Evolutionary conservation across 1,140 invertebrate genomes (phyloP).

Genomic region (Magallana gigas): DNA sequence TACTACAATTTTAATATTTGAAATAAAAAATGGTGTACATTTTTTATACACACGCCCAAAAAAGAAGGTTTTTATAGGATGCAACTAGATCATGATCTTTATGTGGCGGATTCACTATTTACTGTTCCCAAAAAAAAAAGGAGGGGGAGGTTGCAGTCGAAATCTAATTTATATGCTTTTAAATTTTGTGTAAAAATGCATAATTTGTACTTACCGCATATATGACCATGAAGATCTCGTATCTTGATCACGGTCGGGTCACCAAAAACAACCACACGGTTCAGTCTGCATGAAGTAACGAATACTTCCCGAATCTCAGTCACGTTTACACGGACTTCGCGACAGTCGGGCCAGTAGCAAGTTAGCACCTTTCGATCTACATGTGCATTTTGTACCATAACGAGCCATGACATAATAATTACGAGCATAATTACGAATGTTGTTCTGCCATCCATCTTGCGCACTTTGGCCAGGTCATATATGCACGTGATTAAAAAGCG

Average conservation of each 20-base stretch:
- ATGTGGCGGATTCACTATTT: constrained; percentile 1
- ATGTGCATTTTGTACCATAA: not conserved
- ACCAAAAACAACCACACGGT: not conserved
- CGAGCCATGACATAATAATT: not conserved
- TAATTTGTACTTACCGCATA: constrained; percentile 24
- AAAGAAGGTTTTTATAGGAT: no score
- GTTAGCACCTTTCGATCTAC: not conserved
- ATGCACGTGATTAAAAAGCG: not conserved
- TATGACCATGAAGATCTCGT: not conserved
- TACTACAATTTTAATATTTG: not conserved
- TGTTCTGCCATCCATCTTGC: not conserved
- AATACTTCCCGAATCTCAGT: not conserved
- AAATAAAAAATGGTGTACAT: no score
- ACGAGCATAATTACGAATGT: not conserved
- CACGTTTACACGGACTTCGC: not conserved
- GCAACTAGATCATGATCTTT: not conserved
- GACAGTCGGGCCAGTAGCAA: not conserved
- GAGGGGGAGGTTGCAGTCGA: not conserved
- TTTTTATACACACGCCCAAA: no score
- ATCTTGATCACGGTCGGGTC: constrained; percentile 6
- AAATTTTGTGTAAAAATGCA: not conserved
- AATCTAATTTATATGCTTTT: constrained; percentile 9
- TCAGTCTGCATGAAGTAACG: not conserved
- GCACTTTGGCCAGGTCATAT: not conserved
- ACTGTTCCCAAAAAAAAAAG: not conserved